Evolutionary conservation across 2,888 invertebrate species (phyloP).

Genomic region (Caenorhabditis becei): DNA sequence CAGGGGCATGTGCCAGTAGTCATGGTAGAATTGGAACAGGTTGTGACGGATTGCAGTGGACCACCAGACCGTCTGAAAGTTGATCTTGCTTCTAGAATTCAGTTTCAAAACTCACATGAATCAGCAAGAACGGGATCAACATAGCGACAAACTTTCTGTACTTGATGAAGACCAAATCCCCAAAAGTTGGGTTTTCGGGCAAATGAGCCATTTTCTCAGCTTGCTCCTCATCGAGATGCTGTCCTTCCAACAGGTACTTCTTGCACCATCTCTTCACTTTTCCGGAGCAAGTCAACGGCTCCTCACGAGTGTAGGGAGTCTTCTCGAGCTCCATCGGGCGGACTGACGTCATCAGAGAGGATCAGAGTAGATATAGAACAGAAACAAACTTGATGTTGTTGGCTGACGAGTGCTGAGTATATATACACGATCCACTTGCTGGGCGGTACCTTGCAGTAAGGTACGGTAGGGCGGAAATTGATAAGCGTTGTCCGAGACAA

Average conservation of each 20-base stretch:
- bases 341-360: slow-evolving; percentile 42
- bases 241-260: slow-evolving; percentile 71
- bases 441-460: slow-evolving; percentile 49
- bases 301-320: slow-evolving; percentile 56
- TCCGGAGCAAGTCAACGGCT: slow-evolving; percentile 62
- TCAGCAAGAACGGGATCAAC: slow-evolving; percentile 71
- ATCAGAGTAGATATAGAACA: neutral
- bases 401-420: slow-evolving; percentile 4
- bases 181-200: slow-evolving; percentile 65
- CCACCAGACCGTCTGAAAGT: slow-evolving; percentile 79
- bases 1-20: slow-evolving; percentile 80
- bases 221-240: slow-evolving; percentile 71
- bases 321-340: slow-evolving; percentile 61
- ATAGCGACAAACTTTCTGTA: slow-evolving; percentile 75
- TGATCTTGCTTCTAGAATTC: no score
- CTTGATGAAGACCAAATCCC: slow-evolving; percentile 71
- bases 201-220: slow-evolving; percentile 65
- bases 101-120: slow-evolving; percentile 63
- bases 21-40: slow-evolving; percentile 76
- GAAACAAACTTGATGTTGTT: slow-evolving; percentile 7
- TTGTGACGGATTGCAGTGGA: slow-evolving; percentile 75
- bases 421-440: slow-evolving; percentile 29
- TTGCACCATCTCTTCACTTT: slow-evolving; percentile 70
- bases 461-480: slow-evolving; percentile 46
- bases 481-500: slow-evolving; percentile 49